Evolutionary conservation across 2,113 vertebrate species (phyloP).

Genomic region (Tetrao urogallus): DNA sequence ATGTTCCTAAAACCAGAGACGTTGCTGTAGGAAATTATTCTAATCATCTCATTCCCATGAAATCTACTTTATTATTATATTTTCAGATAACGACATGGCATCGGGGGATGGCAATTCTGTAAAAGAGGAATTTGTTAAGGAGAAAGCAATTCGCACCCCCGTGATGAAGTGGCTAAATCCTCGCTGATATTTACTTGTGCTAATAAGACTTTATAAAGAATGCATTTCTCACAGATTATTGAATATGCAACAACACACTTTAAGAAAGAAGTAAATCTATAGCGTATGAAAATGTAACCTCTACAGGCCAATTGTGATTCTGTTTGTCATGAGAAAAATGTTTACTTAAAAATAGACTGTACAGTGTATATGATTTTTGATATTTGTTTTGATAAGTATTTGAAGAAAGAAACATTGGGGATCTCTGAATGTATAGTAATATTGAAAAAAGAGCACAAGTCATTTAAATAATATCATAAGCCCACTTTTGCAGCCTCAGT

Average conservation of each 20-base stretch:
- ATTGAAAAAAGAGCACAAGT: background rate
- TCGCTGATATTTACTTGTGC: constrained; percentile 82
- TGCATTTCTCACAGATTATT: constrained; percentile 35
- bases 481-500: background rate
- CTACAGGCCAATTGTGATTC: constrained; percentile 59
- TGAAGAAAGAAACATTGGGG: constrained; percentile 48
- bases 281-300: constrained; percentile 57
- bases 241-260: constrained; percentile 61
- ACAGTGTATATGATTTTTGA: constrained; percentile 68
- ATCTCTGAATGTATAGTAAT: constrained; percentile 69
- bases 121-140: constrained; percentile 78
- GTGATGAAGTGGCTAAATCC: constrained; percentile 87
- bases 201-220: constrained; percentile 34
- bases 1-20: background rate
- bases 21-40: background rate
- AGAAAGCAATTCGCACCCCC: constrained; percentile 71
- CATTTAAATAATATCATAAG: background rate
- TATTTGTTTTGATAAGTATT: constrained; percentile 63
- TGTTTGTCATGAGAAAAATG: constrained; percentile 49
- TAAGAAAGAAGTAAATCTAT: constrained; percentile 61
- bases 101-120: constrained; percentile 87
- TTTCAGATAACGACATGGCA: constrained; percentile 83
- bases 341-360: constrained; percentile 68
- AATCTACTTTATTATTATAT: background rate
- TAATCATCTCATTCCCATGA: background rate